A percentile compares a stretch with the other conserved stretches of the same genome.
Evolutionary conservation across 2,113 vertebrate species (phyloP).

Genomic region (Hassar affinis): DNA sequence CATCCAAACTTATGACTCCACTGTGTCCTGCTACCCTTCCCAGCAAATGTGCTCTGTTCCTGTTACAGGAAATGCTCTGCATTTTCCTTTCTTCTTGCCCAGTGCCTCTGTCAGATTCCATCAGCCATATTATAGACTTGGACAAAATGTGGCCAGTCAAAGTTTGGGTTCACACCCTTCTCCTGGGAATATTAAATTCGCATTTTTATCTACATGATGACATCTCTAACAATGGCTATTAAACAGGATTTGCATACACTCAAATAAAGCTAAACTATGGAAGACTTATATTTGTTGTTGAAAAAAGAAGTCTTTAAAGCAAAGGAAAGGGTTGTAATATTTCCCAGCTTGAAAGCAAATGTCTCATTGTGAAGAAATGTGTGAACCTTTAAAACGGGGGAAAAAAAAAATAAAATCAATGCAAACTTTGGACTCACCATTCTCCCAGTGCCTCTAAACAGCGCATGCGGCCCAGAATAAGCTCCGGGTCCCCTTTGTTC

Average conservation of each 20-base stretch:
- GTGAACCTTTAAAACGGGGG: no score
- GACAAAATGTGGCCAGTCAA: background rate
- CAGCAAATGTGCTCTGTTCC: conserved; percentile 46
- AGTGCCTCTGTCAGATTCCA: conserved; percentile 55
- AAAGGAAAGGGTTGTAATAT: background rate
- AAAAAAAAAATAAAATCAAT: no score
- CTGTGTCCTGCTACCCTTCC: conserved; percentile 46
- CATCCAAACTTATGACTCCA: conserved; percentile 31
- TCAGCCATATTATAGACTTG: conserved; percentile 33
- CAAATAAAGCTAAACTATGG: background rate
- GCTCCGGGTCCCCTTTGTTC: conserved; percentile 95
- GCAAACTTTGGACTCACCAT: conserved; percentile 77
- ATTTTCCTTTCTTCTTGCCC: conserved; percentile 47
- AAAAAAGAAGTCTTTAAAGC: background rate
- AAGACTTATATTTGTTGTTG: background rate
- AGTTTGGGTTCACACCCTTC: background rate
- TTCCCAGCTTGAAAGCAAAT: background rate
- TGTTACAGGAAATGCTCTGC: conserved; percentile 44
- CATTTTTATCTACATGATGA: background rate
- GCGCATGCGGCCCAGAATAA: conserved; percentile 95
- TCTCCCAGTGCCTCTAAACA: conserved; percentile 96
- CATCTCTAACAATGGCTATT: background rate
- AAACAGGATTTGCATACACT: background rate
- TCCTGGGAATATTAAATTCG: conserved; percentile 25
- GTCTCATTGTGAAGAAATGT: background rate